Conservation (phyloP, 2,797 vertebrate species). For the Esox lucius region DNA sequence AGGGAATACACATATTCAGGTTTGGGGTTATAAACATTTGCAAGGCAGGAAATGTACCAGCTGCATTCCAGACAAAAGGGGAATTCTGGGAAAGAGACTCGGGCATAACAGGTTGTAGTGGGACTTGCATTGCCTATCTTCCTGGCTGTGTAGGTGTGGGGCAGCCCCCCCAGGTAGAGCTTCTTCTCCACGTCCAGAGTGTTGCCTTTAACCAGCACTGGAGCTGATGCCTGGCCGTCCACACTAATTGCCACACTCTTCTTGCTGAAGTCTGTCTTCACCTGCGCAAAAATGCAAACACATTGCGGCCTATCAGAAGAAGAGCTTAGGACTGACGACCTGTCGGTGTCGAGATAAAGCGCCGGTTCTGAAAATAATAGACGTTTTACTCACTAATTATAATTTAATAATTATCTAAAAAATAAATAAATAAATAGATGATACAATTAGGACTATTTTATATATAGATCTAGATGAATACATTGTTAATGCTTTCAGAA, state of each 20-base stretch:
- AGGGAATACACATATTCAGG: slow-evolving; percentile 12
- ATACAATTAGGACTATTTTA: too few species aligned
- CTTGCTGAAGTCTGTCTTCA: slow-evolving; percentile 82
- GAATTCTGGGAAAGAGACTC: too few species aligned
- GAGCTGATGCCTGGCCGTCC: slow-evolving; percentile 66
- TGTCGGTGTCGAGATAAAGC: too few species aligned
- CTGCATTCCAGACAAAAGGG: not conserved
- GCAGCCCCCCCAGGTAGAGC: slow-evolving; percentile 87
- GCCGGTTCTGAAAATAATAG: too few species aligned
- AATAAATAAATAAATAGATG: too few species aligned
- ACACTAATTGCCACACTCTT: slow-evolving; percentile 76
- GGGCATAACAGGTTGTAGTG: not conserved
- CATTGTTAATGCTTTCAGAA: too few species aligned
- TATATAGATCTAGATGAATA: too few species aligned
- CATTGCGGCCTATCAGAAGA: not conserved
- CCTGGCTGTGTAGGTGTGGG: slow-evolving; percentile 72
- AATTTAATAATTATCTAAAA: too few species aligned
- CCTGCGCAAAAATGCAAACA: slow-evolving; percentile 59
- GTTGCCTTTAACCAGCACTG: slow-evolving; percentile 75
- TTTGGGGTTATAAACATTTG: not conserved
- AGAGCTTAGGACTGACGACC: not conserved
- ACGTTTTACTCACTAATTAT: too few species aligned
- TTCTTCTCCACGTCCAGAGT: slow-evolving; percentile 85
- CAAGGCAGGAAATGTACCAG: not conserved
- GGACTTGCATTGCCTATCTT: slow-evolving; percentile 84